These are phyloP conservation scores for Dryococelus australis DNA, from an alignment of 2,888 invertebrate species.

Conservation along the genomic window DNA sequence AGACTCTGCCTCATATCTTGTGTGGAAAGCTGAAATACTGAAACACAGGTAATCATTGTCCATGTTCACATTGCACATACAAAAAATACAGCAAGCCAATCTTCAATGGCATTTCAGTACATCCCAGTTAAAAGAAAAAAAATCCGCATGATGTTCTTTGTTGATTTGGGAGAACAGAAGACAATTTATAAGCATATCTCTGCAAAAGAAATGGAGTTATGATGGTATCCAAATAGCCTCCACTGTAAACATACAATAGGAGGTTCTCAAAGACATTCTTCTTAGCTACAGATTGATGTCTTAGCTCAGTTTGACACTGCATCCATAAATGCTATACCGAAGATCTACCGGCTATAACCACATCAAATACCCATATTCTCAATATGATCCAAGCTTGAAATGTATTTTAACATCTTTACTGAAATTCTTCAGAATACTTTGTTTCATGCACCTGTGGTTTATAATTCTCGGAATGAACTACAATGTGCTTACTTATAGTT, in stretches of 20 bases:
- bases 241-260: not conserved
- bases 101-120: not conserved
- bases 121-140: not conserved
- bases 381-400: not conserved
- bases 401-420: not conserved
- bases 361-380: not conserved
- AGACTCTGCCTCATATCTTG: not conserved
- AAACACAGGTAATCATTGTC: slow-evolving; percentile 20
- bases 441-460: not conserved
- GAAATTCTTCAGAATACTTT: not conserved
- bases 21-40: slow-evolving; percentile 33
- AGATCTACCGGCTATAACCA: too few relatives aligned
- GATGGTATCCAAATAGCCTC: not conserved
- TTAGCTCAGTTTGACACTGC: not conserved
- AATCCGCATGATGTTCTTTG: not conserved
- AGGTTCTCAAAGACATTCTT: not conserved
- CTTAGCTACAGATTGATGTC: not conserved
- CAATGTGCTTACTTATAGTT: too few relatives aligned
- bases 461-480: too few relatives aligned
- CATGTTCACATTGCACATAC: not conserved
- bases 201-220: not conserved
- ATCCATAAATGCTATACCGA: not conserved
- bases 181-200: not conserved
- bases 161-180: not conserved
- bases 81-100: not conserved